Base-by-base conservation (phyloP, 2,797 vertebrate species). In the Tenualosa thibaudeaui region DNA sequence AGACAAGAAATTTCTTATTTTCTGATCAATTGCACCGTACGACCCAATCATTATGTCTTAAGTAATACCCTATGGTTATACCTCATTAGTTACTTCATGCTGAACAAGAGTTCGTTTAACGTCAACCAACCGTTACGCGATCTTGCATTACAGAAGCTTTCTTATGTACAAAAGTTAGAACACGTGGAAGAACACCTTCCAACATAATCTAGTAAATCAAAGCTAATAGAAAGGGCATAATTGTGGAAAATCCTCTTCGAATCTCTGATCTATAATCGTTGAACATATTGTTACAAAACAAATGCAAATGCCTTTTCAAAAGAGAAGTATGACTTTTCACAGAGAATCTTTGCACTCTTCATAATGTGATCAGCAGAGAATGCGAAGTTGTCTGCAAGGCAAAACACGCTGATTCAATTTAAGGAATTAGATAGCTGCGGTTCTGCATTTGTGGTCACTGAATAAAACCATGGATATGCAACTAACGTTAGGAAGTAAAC, bases 341-440 rank as follows among this genome's bases (percentile, higher is more conserved):
- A 51, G 3, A 75, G 46, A 71, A 9, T 6, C 13, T 24, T 2
- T 60, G 5, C 12, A 5, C 40, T 31, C 56, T 51, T 71, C 49
- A 84, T 86, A 84, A 86, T 84, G 56, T 71, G 62, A 84, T 86
- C 51, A 86, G 50, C 40, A 53, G 17, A 84, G 78, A 84, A 86
- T 84, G 83, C 53, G 37, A 81, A 53, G 22, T 54, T 43, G 75
- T 71, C 81, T 51, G 81, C n/a, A 83, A 24, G 51, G 53, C 19
- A n/a, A 6, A 65, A 37, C 75, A 46, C 2, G 54, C 54, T 81
- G 81, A 87, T 58, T 62, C 5, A 81, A 84, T 82, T 60, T 78
- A 40, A 51, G 43, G n/a, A 84, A 82, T 81, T 43, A 81, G 40
- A 19, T 50, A 15, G 81, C 81, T 82, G 40, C 68, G 51, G 86